phyloP scores from a whole-genome alignment of 2,888 invertebrate species.

The Noctua fimbriata region DNA sequence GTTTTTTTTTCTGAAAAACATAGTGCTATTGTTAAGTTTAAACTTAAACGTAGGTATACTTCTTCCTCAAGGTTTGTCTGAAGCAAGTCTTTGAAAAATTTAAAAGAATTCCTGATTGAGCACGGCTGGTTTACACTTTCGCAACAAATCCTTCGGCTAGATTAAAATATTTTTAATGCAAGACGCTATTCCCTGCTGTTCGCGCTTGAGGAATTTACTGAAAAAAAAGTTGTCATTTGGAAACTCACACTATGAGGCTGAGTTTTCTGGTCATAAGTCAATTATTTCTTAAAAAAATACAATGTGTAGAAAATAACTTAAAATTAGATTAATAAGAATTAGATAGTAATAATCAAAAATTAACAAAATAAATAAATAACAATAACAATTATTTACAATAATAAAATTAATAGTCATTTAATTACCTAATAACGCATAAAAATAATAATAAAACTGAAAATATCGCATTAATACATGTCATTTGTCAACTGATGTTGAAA shows the following conservation, averaged over 20 bases:
- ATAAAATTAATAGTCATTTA: too few species aligned
- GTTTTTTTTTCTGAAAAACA: background rate
- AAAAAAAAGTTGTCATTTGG: constrained; percentile 30
- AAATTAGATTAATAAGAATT: too few species aligned
- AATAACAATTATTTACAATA: too few species aligned
- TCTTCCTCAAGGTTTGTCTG: background rate
- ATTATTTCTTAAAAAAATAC: too few species aligned
- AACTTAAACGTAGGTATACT: background rate
- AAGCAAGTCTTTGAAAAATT: constrained; percentile 47
- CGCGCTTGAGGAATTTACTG: constrained; percentile 31
- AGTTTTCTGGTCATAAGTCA: background rate
- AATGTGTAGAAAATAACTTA: too few species aligned
- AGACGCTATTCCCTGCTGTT: constrained; percentile 42
- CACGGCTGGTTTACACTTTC: constrained; percentile 52
- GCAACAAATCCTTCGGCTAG: constrained; percentile 56
- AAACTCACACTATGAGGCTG: background rate
- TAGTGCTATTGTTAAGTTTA: background rate
- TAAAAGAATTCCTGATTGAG: constrained; percentile 51
- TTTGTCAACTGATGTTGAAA: too few species aligned
- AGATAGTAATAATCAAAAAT: too few species aligned
- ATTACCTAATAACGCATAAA: too few species aligned
- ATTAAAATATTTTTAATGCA: constrained; percentile 63
- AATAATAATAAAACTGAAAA: too few species aligned
- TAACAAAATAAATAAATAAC: too few species aligned
- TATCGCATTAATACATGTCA: too few species aligned